A percentile compares a stretch with the other conserved stretches of the same genome.
Conservation (phyloP, 1,140 invertebrate genomes). For the Ceratosolen fusciceps region DNA sequence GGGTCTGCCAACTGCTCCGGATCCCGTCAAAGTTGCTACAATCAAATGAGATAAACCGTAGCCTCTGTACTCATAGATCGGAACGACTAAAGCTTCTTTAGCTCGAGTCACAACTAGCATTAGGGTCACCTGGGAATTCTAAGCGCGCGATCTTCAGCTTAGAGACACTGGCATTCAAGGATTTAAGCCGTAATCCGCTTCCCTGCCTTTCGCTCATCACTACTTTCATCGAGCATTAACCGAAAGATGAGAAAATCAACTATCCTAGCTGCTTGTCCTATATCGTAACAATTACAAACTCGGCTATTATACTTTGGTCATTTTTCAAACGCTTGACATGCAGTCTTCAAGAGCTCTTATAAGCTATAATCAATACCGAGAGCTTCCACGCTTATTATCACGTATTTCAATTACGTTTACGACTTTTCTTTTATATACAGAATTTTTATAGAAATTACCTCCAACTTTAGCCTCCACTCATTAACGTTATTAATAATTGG, state of each 20-base stretch:
- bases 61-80: background rate
- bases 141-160: background rate
- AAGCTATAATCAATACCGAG: too few relatives aligned
- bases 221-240: background rate
- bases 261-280: too few relatives aligned
- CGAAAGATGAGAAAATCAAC: background rate
- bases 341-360: too few relatives aligned
- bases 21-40: background rate
- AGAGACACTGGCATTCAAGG: background rate
- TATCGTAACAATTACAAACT: too few relatives aligned
- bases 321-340: background rate
- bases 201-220: background rate
- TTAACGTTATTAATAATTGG: too few relatives aligned
- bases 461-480: too few relatives aligned
- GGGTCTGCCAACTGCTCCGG: background rate
- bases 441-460: background rate
- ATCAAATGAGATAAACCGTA: background rate
- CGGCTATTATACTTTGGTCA: background rate
- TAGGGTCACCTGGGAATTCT: conserved; percentile 11
- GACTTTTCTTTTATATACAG: too few relatives aligned
- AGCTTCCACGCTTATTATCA: too few relatives aligned
- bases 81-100: background rate
- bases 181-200: conserved; percentile 27
- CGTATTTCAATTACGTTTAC: background rate
- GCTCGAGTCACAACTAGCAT: background rate